Conservation (phyloP, 2,113 vertebrate species). For the Hyperoodon ampullatus region DNA sequence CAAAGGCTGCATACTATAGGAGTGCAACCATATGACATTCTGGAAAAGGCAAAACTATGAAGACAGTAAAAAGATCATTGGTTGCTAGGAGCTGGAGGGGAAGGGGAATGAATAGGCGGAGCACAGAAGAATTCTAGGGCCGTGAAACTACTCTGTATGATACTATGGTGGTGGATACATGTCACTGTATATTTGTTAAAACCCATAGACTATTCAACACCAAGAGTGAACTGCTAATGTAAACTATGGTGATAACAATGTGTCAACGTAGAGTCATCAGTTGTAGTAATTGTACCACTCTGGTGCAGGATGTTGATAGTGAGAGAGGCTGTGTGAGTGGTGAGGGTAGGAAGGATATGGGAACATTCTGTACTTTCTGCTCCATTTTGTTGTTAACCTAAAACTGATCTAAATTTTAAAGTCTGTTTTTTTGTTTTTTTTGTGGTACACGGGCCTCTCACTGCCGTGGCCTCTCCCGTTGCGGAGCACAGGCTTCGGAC, state of each 20-base stretch:
- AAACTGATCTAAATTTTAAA: not conserved
- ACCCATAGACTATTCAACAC: not conserved
- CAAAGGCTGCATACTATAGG: not conserved
- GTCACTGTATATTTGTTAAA: not conserved
- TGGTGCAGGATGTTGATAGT: not conserved
- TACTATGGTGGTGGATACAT: not conserved
- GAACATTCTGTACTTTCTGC: not conserved
- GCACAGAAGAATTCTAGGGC: not conserved
- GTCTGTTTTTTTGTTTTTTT: not conserved
- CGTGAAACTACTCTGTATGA: not conserved
- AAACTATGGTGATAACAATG: not conserved
- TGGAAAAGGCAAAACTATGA: not conserved
- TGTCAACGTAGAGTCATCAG: not conserved
- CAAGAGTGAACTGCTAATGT: not conserved
- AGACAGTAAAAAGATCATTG: not conserved
- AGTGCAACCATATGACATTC: not conserved
- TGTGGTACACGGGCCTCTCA: too few relatives aligned
- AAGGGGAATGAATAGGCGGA: not conserved
- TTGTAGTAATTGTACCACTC: not conserved
- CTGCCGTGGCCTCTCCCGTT: too few relatives aligned
- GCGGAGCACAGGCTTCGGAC: too few relatives aligned
- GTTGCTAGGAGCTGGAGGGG: not conserved
- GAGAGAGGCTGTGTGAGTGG: not conserved
- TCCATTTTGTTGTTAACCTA: not conserved
- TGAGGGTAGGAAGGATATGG: not conserved